These are phyloP conservation scores for Choristoneura fumiferana DNA, from an alignment of 1,140 invertebrate species.

Conservation along the genomic window DNA sequence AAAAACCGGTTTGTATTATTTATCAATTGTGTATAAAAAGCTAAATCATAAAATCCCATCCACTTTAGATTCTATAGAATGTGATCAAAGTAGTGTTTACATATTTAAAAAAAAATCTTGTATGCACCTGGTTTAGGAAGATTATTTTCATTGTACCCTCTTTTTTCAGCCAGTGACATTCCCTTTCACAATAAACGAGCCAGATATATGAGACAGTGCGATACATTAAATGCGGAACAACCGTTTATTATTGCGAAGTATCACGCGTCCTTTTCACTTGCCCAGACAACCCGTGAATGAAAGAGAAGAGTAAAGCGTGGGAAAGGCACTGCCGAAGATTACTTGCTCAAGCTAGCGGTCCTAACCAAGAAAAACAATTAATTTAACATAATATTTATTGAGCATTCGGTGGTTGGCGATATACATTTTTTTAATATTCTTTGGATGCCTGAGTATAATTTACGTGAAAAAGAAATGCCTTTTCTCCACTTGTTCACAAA, in stretches of 20 bases:
- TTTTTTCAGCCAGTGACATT: too few species aligned
- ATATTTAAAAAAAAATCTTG: too few species aligned
- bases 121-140: too few species aligned
- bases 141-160: too few species aligned
- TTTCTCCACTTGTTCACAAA: too few species aligned
- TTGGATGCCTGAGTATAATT: neutral
- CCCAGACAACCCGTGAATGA: neutral
- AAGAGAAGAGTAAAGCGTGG: neutral
- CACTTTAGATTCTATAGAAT: too few species aligned
- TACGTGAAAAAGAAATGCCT: too few species aligned
- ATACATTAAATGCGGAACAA: slow-evolving; percentile 11
- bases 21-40: too few species aligned
- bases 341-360: neutral
- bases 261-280: neutral
- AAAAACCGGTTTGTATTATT: too few species aligned
- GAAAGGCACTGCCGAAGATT: slow-evolving; percentile 5
- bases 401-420: slow-evolving; percentile 16
- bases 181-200: neutral
- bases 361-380: slow-evolving; percentile 6
- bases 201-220: neutral
- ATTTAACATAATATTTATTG: slow-evolving; percentile 3
- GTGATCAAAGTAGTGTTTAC: too few species aligned
- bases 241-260: slow-evolving; percentile 5
- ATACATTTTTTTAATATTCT: neutral
- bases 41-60: too few species aligned